Conservation (phyloP, 2,113 vertebrate species). For the Empidonax traillii region DNA sequence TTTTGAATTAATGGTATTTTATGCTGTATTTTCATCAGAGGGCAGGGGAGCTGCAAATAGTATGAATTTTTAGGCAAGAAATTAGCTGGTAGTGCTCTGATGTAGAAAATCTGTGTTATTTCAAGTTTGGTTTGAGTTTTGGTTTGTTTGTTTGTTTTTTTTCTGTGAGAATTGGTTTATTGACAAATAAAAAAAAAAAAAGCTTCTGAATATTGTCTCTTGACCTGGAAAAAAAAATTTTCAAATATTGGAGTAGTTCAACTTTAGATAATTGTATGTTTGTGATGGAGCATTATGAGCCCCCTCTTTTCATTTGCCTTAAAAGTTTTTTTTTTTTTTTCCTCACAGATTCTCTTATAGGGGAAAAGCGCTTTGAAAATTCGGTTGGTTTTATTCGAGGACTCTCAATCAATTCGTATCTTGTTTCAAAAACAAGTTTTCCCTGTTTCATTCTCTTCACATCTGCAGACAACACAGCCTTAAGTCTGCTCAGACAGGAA, state of each 20-base stretch:
- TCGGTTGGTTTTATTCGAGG: neutral
- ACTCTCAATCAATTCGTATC: neutral
- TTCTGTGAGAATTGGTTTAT: neutral
- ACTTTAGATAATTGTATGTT: neutral
- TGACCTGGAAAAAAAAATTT: neutral
- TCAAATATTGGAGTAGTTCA: neutral
- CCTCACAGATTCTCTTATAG: neutral
- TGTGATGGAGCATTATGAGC: neutral
- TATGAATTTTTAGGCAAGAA: neutral
- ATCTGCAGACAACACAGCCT: neutral
- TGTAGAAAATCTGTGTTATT: neutral
- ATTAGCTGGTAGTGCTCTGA: neutral
- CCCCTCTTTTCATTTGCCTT: neutral
- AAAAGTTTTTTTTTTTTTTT: neutral
- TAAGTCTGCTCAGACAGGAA: conserved; percentile 44
- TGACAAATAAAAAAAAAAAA: neutral
- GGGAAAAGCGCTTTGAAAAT: neutral
- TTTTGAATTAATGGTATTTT: neutral
- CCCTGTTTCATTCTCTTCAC: neutral
- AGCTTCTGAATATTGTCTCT: neutral
- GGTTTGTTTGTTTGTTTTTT: accelerated
- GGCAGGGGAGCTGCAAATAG: neutral
- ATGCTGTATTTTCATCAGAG: neutral
- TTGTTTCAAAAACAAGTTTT: conserved; percentile 35
- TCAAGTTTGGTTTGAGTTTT: neutral